Conservation (phyloP, 2,113 vertebrate genomes). For the Capreolus pygargus region DNA sequence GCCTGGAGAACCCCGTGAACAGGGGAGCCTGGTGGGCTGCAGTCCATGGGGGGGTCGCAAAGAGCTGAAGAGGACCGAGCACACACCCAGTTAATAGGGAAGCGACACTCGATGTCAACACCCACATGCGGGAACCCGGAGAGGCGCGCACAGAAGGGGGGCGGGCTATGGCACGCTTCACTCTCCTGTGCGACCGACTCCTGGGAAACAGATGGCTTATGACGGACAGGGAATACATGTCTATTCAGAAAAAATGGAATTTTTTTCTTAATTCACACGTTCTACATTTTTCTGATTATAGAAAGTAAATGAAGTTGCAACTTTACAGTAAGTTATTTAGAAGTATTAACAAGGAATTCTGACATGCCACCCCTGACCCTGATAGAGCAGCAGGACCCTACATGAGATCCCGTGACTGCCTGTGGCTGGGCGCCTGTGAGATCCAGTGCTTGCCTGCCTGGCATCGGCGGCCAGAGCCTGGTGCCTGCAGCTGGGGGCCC, state of each 20-base stretch:
- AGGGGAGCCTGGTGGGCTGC: neutral
- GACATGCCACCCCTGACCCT: too few relatives aligned
- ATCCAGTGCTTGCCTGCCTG: neutral
- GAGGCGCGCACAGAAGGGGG: neutral
- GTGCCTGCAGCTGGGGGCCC: rapidly evolving
- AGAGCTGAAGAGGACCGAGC: neutral
- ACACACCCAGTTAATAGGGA: rapidly evolving
- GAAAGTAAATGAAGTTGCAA: neutral
- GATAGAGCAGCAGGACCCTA: rapidly evolving
- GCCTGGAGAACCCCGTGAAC: neutral
- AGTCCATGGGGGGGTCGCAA: neutral
- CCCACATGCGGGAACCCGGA: rapidly evolving
- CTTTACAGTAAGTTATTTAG: neutral
- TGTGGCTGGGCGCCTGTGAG: neutral
- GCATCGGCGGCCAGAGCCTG: neutral
- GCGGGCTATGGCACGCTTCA: rapidly evolving
- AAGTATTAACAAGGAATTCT: neutral
- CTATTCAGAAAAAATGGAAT: neutral
- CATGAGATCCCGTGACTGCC: too few relatives aligned
- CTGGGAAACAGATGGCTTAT: neutral
- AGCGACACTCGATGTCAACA: rapidly evolving
- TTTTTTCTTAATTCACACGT: neutral
- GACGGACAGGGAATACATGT: neutral
- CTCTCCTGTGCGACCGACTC: neutral
- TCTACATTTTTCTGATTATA: neutral